Evolutionary conservation across 2,888 invertebrate genomes (phyloP), one percentile per base, ranked within the genome.

Genomic region (Galerucella pusilla): DNA sequence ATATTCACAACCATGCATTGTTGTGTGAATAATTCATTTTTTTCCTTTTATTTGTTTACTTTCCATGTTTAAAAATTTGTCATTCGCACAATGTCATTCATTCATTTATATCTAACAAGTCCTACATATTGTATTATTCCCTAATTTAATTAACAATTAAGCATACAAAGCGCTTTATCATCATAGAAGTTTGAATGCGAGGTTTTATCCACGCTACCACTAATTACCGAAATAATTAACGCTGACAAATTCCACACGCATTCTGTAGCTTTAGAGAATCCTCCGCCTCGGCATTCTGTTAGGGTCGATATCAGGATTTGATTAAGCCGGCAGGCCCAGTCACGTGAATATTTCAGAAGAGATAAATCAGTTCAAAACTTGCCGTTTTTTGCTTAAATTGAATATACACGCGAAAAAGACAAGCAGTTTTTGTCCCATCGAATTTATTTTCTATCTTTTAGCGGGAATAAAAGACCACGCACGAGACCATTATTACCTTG

Each of bases 211-310:
- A 14, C n/a, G 46, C 54, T 60, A 42, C 61, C 61, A 70, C 71
- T 71, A 71, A 71, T 71, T 71, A 71, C 71, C 25, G 64, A 71
- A 71, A 71, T 71, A 71, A 64, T 71, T 54, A 64, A 64, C 52
- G 64, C 64, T 52, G 45, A 71, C 71, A 54, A 49, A 71, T 63
- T 71, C 71, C 52, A 49, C 42, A 28, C 52, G 63, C 49, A 71
- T 60, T 71, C 52, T 54, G 16, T 20, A 16, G 57, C 11, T 20
- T 10, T 20, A 16, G 63, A 16, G 64, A 14, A 52, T 64, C 35
- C 71, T 35, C 20, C 54, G 49, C 64, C 20, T 64, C 46, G 64
- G 46, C 64, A 20, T 45, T 20, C n/a, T 45, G 64, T 45, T 20
- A 46, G 42, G 64, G 64, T 64, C 46, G 64, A 64, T 64, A 12